phyloP scores from a whole-genome alignment of 64 coral and sea anemone genomes.

The Stichodactyla helianthus region DNA sequence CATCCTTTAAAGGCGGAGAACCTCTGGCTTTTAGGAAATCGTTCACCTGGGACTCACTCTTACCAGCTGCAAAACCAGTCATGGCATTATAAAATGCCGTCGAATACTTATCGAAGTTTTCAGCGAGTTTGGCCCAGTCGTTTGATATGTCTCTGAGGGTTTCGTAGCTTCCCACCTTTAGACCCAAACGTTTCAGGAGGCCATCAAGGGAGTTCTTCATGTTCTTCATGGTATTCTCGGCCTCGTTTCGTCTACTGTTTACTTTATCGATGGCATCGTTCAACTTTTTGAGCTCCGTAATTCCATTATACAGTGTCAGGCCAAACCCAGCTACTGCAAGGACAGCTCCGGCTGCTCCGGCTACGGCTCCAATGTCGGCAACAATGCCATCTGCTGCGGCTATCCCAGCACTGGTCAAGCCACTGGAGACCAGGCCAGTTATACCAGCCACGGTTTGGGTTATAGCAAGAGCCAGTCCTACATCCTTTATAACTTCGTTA shows the following conservation, averaged over 20 bases:
- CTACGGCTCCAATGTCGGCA: constrained; percentile 54
- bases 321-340: constrained; percentile 62
- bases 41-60: constrained; percentile 28
- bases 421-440: constrained; percentile 35
- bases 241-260: constrained; percentile 39
- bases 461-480: constrained; percentile 25
- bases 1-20: constrained; percentile 26
- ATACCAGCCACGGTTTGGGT: constrained; percentile 35
- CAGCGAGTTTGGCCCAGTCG: constrained; percentile 57
- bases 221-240: constrained; percentile 43
- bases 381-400: constrained; percentile 61
- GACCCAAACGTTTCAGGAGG: constrained; percentile 26
- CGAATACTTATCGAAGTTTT: constrained; percentile 59
- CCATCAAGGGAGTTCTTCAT: constrained; percentile 66
- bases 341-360: constrained; percentile 42
- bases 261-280: constrained; percentile 68
- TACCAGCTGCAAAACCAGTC: constrained; percentile 54
- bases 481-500: constrained; percentile 39
- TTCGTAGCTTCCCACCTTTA: constrained; percentile 49
- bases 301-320: constrained; percentile 59
- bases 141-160: constrained; percentile 58
- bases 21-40: constrained; percentile 31
- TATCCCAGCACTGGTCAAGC: constrained; percentile 63
- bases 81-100: constrained; percentile 61
- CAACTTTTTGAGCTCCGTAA: constrained; percentile 48